phyloP scores from a whole-genome alignment of 2,888 invertebrate genomes.

The Helicoverpa assulta region DNA sequence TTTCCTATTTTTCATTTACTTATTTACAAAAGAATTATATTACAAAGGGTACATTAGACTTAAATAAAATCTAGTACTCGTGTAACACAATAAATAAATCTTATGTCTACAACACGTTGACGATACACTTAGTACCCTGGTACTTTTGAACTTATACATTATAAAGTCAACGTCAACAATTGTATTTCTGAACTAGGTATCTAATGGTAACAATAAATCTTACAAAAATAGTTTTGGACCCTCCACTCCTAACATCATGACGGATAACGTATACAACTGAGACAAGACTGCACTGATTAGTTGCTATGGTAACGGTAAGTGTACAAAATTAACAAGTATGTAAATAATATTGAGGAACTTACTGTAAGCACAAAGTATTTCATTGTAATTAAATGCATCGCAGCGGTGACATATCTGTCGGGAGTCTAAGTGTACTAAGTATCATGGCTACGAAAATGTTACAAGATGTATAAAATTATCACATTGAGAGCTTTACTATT shows the following conservation, averaged over 20 bases:
- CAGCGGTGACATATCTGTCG: conserved; percentile 19
- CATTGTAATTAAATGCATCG: conserved; percentile 17
- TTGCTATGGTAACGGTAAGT: too few species aligned
- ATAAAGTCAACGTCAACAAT: background rate
- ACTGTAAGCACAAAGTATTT: background rate
- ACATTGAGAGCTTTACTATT: conserved; percentile 16
- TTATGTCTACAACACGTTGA: conserved; percentile 20
- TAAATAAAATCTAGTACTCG: background rate
- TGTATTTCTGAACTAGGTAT: too few species aligned
- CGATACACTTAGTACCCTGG: background rate
- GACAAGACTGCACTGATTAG: too few species aligned
- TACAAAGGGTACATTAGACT: background rate
- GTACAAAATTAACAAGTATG: background rate
- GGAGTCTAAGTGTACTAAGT: conserved; percentile 7
- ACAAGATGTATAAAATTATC: conserved; percentile 24
- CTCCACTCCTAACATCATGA: too few species aligned
- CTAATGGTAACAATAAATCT: too few species aligned
- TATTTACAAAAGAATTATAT: conserved; percentile 36
- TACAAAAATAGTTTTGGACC: too few species aligned
- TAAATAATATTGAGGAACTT: conserved; percentile 11
- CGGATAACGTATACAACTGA: too few species aligned
- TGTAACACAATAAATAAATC: conserved; percentile 30
- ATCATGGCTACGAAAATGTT: conserved; percentile 7
- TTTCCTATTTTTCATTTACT: background rate
- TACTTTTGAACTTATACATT: background rate